Conservation (phyloP, 2,888 invertebrate species). For the Tipula helvola region DNA sequence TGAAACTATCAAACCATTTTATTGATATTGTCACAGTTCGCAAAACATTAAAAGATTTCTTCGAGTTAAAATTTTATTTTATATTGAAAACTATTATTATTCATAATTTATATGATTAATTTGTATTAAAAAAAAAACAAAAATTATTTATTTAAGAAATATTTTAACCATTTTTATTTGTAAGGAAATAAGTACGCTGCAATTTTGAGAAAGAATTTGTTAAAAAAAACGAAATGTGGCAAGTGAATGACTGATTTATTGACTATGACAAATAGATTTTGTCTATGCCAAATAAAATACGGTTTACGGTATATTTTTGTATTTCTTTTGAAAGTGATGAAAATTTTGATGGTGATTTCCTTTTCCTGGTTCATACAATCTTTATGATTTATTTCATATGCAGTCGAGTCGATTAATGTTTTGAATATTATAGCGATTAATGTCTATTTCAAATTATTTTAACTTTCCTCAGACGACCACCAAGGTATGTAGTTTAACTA, state of each 20-base stretch:
- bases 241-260: neutral
- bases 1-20: neutral
- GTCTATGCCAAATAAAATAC: neutral
- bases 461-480: too few relatives aligned
- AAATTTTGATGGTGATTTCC: neutral
- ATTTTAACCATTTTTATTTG: neutral
- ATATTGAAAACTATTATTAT: neutral
- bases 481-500: too few relatives aligned
- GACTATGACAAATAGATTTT: neutral
- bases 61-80: neutral
- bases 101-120: neutral
- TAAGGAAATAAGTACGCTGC: neutral
- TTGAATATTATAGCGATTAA: neutral
- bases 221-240: neutral
- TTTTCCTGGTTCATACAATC: neutral
- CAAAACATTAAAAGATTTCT: neutral
- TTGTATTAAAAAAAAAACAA: neutral
- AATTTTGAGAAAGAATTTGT: neutral
- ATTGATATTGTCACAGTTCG: neutral
- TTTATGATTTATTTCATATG: neutral
- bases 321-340: neutral
- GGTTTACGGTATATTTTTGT: neutral
- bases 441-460: neutral
- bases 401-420: neutral
- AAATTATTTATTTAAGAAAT: neutral